Evolutionary conservation across 2,113 vertebrate genomes (phyloP), one percentile per base, ranked within the genome.

Genomic region (Corydoras sp.): DNA sequence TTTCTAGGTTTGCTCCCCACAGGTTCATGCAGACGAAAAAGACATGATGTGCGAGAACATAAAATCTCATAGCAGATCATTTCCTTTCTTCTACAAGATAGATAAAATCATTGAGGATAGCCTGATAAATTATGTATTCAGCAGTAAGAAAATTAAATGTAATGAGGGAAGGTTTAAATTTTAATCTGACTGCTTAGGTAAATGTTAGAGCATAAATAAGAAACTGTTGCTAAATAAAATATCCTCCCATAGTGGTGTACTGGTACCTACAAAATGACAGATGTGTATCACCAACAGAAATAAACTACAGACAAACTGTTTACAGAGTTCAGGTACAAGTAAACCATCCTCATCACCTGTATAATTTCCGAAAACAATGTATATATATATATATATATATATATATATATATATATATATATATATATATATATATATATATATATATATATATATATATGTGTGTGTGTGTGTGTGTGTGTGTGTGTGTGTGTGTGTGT

Each of bases 121-220:
- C 81, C 69, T 83, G 80, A 88, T 89, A 76, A 88, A 90, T 90
- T 89, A 89, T 90, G 83, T 82, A 87, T 79, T 82, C 77, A 76
- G 80, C 65, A 61, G 76, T 68, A 48, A 79, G 77, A 81, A 86
- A 88, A 86, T 82, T 77, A 85, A 87, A 83, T 63, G 80, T 83
- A 83, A 79, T 73, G 78, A 65, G 31, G 68, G 62, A 67, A 73
- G 81, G 86, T 86, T 87, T 74, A 88, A 86, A 84, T 83, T 83
- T 67, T 81, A 78, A 86, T 86, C 71, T 74, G 11, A 68, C 59
- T 62, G 75, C 65, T 87, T 78, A 83, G 78, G 78, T 83, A 71
- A 73, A 81, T 73, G 71, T 70, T 68, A 78, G 67, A 77, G 81
- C 56, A 63, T 50, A 66, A 63, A 14, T 67, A 76, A 77, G 69